Evolutionary conservation across 2,797 vertebrate species (phyloP).

Genomic region (Mus caroli): DNA sequence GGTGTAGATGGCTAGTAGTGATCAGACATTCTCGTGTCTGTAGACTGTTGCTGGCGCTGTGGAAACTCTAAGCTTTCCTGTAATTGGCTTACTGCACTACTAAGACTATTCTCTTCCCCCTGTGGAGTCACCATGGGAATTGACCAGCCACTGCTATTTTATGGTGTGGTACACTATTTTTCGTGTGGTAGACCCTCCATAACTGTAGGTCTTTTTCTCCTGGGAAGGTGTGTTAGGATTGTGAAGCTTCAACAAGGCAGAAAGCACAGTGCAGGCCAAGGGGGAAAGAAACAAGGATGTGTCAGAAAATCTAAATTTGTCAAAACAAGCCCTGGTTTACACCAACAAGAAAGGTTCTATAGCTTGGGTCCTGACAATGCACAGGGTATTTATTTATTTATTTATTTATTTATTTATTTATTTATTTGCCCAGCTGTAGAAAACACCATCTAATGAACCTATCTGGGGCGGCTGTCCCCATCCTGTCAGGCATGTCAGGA

Average conservation of each 20-base stretch:
- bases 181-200: conserved; percentile 76
- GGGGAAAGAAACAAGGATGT: conserved; percentile 92
- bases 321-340: conserved; percentile 96
- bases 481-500: conserved; percentile 99
- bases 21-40: conserved; percentile 86
- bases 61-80: conserved; percentile 86
- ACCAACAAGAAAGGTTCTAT: conserved; percentile 92
- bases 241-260: conserved; percentile 89
- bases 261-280: conserved; percentile 93
- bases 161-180: conserved; percentile 71
- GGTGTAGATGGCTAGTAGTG: conserved; percentile 77
- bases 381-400: conserved; percentile 87
- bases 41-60: conserved; percentile 86
- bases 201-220: conserved; percentile 82
- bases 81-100: conserved; percentile 86
- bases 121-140: conserved; percentile 86
- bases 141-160: conserved; percentile 82
- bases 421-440: conserved; percentile 97
- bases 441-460: conserved; percentile 99
- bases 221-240: conserved; percentile 88
- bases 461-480: conserved; percentile 99
- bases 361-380: conserved; percentile 94
- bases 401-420: conserved; percentile 87
- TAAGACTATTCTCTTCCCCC: conserved; percentile 83
- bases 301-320: conserved; percentile 94